Evolutionary conservation across 2,888 invertebrate species (phyloP).

Genomic region (Phengaris arion): DNA sequence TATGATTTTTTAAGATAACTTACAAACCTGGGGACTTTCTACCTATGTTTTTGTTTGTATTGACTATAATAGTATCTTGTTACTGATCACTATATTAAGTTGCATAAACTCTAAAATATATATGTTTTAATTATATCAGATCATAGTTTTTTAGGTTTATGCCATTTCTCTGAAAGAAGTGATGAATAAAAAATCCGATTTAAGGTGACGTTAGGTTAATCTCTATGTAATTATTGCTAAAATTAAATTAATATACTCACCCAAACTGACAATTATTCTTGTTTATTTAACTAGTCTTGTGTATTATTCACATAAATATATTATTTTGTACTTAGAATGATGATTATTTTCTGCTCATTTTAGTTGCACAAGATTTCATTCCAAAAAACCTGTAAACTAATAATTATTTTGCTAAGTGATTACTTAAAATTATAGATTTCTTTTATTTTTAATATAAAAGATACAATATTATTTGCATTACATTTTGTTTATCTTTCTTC

Average conservation of each 20-base stretch:
- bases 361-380: background rate
- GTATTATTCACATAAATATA: background rate
- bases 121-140: background rate
- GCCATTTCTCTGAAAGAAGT: background rate
- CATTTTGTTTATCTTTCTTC: background rate
- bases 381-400: background rate
- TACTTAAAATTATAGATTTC: background rate
- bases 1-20: background rate
- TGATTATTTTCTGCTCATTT: background rate
- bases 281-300: background rate
- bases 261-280: background rate
- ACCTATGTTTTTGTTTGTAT: background rate
- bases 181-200: background rate
- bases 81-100: background rate
- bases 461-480: slow-evolving; percentile 1
- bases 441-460: background rate
- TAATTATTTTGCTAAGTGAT: background rate
- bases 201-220: background rate
- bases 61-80: background rate
- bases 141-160: background rate
- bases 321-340: background rate
- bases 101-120: background rate
- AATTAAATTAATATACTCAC: background rate
- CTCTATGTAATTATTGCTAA: background rate
- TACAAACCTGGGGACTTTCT: background rate